Conservation (phyloP, 2,888 invertebrate species). For the Alcis repandata region DNA sequence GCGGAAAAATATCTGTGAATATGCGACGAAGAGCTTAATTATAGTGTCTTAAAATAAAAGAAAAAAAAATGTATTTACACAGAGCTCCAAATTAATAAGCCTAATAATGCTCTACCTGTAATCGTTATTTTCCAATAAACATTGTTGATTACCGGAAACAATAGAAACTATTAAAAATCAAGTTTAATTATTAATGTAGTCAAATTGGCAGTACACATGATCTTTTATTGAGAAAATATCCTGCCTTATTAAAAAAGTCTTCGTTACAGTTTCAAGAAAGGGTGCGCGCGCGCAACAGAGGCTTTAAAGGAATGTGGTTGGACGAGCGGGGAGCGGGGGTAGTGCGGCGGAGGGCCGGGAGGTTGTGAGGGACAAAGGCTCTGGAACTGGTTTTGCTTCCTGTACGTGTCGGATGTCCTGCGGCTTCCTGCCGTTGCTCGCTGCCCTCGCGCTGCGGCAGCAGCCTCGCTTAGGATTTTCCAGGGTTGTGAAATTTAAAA, state of each 20-base stretch:
- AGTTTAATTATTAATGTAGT: neutral
- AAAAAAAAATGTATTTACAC: too few relatives aligned
- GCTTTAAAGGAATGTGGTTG: slow-evolving; percentile 81
- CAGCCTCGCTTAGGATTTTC: slow-evolving; percentile 29
- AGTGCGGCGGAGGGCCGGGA: slow-evolving; percentile 62
- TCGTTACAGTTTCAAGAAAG: slow-evolving; percentile 60
- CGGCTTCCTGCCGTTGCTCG: slow-evolving; percentile 83
- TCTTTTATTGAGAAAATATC: slow-evolving; percentile 21
- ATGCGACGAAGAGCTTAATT: too few relatives aligned
- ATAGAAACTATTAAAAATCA: too few relatives aligned
- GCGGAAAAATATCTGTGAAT: too few relatives aligned
- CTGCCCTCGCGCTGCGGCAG: slow-evolving; percentile 41
- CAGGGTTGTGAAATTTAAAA: slow-evolving; percentile 42
- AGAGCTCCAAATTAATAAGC: too few relatives aligned
- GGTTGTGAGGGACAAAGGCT: slow-evolving; percentile 82
- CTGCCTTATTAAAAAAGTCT: slow-evolving; percentile 45
- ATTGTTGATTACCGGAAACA: too few relatives aligned
- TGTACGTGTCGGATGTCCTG: slow-evolving; percentile 87
- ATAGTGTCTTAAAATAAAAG: too few relatives aligned
- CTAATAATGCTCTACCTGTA: too few relatives aligned
- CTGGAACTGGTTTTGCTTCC: slow-evolving; percentile 85
- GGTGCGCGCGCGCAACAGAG: slow-evolving; percentile 75
- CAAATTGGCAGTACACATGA: neutral
- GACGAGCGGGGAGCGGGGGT: slow-evolving; percentile 56
- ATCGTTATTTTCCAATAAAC: too few relatives aligned